Evolutionary conservation across 2,113 vertebrate species (phyloP).

Genomic region (Garra rufa): DNA sequence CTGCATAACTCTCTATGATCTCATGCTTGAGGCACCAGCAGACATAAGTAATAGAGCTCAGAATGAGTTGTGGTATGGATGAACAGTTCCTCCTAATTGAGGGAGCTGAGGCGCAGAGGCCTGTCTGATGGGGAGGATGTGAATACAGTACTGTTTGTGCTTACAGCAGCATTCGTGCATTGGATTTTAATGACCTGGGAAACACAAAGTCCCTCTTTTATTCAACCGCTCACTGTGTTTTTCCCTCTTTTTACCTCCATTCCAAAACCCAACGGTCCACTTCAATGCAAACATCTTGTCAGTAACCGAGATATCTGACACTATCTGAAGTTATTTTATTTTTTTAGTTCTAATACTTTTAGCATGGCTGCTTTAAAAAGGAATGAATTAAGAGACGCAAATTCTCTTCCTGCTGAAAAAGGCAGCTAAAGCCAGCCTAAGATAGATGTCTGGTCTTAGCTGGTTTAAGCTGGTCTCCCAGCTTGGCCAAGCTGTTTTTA

Average conservation of each 20-base stretch:
- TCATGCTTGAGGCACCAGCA: conserved; percentile 32
- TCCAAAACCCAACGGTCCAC: neutral
- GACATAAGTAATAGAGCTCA: conserved; percentile 33
- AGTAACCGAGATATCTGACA: neutral
- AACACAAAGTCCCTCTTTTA: conserved; percentile 32
- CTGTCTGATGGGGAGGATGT: conserved; percentile 16
- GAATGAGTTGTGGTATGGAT: conserved; percentile 32
- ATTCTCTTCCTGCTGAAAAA: too few relatives aligned
- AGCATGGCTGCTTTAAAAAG: neutral
- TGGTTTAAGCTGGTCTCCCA: too few relatives aligned
- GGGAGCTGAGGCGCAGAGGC: conserved; percentile 25
- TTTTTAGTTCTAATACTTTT: neutral
- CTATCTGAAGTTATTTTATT: neutral
- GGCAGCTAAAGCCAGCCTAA: too few relatives aligned
- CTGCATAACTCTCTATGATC: conserved; percentile 28
- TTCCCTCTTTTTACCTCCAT: neutral
- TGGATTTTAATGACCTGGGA: conserved; percentile 51
- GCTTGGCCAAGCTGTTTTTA: too few relatives aligned
- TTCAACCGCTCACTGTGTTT: neutral
- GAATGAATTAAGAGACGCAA: neutral
- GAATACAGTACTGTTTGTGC: conserved; percentile 39
- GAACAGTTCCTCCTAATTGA: conserved; percentile 34
- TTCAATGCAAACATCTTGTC: neutral
- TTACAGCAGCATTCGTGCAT: conserved; percentile 40
- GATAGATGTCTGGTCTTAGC: too few relatives aligned